phyloP scores from a whole-genome alignment of 2,888 invertebrate species.

The Synanthedon myopaeformis region DNA sequence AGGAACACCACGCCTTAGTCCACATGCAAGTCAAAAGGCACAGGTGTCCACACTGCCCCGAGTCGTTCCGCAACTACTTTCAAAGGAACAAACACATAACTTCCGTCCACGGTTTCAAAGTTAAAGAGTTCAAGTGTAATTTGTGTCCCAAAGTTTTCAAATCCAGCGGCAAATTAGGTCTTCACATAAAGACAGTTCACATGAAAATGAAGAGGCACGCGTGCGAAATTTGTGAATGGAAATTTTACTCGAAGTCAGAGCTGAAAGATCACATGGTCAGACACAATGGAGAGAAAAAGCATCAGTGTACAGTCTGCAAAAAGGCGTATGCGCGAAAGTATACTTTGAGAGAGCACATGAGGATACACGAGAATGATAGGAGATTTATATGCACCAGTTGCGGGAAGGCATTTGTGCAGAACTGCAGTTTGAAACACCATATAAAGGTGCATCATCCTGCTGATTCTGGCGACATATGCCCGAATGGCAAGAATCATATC shows the following conservation, averaged over 20 bases:
- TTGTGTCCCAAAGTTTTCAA: constrained; percentile 51
- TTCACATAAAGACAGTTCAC: constrained; percentile 49
- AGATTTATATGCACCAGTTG: constrained; percentile 46
- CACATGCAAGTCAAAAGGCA: constrained; percentile 57
- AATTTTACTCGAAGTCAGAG: constrained; percentile 64
- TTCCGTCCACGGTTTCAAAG: constrained; percentile 40
- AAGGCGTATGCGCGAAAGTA: constrained; percentile 61
- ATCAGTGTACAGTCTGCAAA: constrained; percentile 58
- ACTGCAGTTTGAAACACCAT: constrained; percentile 53
- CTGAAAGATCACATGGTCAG: constrained; percentile 67
- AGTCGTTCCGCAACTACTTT: constrained; percentile 52
- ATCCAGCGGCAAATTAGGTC: constrained; percentile 45
- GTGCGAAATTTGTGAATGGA: constrained; percentile 64
- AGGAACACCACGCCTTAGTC: constrained; percentile 59
- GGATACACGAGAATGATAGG: constrained; percentile 53
- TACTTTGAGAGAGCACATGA: constrained; percentile 52
- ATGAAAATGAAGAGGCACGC: constrained; percentile 52
- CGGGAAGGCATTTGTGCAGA: constrained; percentile 48
- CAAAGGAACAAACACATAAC: constrained; percentile 55
- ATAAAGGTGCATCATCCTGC: constrained; percentile 44
- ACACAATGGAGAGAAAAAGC: constrained; percentile 63
- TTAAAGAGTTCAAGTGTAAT: constrained; percentile 52
- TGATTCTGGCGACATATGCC: too few species aligned
- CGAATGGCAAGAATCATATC: too few species aligned
- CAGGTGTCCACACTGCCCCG: constrained; percentile 49